Conservation (phyloP, 2,113 vertebrate genomes). For the Pedetes capensis region DNA sequence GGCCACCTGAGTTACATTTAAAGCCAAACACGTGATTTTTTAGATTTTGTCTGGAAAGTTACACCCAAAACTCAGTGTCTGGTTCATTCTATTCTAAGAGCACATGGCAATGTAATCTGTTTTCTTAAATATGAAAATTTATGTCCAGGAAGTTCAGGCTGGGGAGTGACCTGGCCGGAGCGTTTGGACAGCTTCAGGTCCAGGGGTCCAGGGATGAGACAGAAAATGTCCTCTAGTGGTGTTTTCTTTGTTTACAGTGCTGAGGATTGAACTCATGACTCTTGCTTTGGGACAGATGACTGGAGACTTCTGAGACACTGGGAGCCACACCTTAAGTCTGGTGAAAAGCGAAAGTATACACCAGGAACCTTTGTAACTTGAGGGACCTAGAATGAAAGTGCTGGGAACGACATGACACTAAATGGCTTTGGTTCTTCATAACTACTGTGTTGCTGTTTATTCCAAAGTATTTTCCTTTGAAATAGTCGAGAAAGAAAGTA, state of each 20-base stretch:
- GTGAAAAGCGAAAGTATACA: not conserved
- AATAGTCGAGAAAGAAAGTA: not conserved
- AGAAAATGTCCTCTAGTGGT: not conserved
- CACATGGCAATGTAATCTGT: not conserved
- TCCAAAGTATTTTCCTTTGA: not conserved
- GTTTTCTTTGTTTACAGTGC: not conserved
- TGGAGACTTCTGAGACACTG: not conserved
- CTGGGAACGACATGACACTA: not conserved
- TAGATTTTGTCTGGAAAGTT: not conserved
- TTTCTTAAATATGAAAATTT: not conserved
- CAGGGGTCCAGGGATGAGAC: not conserved
- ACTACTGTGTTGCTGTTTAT: not conserved
- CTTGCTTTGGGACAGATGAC: not conserved
- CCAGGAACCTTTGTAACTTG: accelerated
- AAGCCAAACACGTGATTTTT: not conserved
- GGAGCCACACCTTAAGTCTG: not conserved
- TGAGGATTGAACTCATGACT: not conserved
- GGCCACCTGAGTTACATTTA: not conserved
- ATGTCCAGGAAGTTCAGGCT: not conserved
- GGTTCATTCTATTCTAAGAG: not conserved
- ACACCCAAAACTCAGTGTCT: not conserved
- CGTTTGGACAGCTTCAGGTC: not conserved
- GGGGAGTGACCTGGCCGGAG: not conserved
- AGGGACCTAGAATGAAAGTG: not conserved
- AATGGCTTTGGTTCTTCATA: not conserved